Evolutionary conservation across 2,888 invertebrate species (phyloP), one percentile per base, ranked within the genome.

Genomic region (Latrodectus hesperus): DNA sequence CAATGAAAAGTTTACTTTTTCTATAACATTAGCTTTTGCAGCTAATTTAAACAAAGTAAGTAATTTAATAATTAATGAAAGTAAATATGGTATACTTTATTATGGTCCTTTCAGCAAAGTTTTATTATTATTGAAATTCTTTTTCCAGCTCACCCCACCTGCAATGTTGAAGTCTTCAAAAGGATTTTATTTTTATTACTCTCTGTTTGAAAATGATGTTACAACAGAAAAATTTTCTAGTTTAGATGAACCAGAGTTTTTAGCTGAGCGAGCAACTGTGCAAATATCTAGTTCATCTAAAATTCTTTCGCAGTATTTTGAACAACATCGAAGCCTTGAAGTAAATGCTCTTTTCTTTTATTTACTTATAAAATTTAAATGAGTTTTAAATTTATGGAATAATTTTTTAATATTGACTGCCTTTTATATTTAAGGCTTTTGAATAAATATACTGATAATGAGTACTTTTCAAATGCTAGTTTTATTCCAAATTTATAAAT

Each of bases 131-230:
- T 70, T 0, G n/a, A n/a, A 4, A 51, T 79, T 60, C 16, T 16
- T 17, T 49, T 12, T 17, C 9, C 64, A 86, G 84, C 81, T 89
- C 55, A 74, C 81, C 17, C 87, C 85, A 26, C 82, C 79, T 77
- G 75, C 80, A 9, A 84, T 84, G 84, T 78, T 88, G n/a, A 79
- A 80, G 51, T 82, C 88, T 60, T 85, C 89, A 53, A 90, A 89
- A 88, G 92, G 92, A 1, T 93, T 92, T 88, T 92, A 92, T 90
- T 93, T 93, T 90, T 93, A 92, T 90, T 93, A 92, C 89, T 92
- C 92, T 9, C 90, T 93, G 49, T 91, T 93, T 84, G 93, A 92
- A 14, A 92, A 93, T 90, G 92, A 92, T 90, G 92, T 93, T 16
- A 92, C 91, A 65, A 93, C 92, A 81, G 92, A 93, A 81, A 90